Evolutionary conservation across 2,888 invertebrate species (phyloP), one percentile per base, ranked within the genome.

Genomic region (Agrypnus murinus): DNA sequence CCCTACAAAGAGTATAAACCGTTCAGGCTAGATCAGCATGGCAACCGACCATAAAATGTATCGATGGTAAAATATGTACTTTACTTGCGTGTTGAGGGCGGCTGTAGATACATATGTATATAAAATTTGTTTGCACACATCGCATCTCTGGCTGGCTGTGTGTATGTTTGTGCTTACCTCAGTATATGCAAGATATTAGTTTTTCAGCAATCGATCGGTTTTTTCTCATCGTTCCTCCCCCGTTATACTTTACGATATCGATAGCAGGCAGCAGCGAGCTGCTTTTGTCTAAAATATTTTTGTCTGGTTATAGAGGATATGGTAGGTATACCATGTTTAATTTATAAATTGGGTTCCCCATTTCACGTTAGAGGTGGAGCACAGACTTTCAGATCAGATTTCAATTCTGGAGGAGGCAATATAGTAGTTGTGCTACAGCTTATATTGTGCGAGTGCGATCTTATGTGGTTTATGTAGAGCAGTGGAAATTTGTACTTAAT

Each of bases 121-220:
- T 50, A 59, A 58, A 58, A 19, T 68, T 60, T 68, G 67, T 68
- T 68, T 68, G 55, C 67, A 60, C 43, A 53, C 67, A 60, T 66
- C 50, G 32, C 10, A 40, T 59, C 46, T 32, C 17, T 25, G n/a
- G 50, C 31, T 68, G n/a, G n/a, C n/a, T n/a, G n/a, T n/a, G 53
- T 57, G 55, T 57, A 36, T 19, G 43, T 45, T 55, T 43, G 38
- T 50, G 60, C 66, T 60, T 67, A 62, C 45, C 55, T 59, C 66
- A 59, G 58, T 40, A n/a, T n/a, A n/a, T n/a, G 50, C 66, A 55
- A 19, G 45, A 55, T 68, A 68, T 65, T 65, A 62, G 60, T 62
- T 68, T 68, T 68, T 60, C 53, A 53, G 62, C 34, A 43, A 36
- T n/a, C 45, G 8, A 62, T 50, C 43, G 19, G 31, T 59, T 40